Base-by-base conservation (phyloP, 2,888 invertebrate species). In the Pilophorus perplexus region DNA sequence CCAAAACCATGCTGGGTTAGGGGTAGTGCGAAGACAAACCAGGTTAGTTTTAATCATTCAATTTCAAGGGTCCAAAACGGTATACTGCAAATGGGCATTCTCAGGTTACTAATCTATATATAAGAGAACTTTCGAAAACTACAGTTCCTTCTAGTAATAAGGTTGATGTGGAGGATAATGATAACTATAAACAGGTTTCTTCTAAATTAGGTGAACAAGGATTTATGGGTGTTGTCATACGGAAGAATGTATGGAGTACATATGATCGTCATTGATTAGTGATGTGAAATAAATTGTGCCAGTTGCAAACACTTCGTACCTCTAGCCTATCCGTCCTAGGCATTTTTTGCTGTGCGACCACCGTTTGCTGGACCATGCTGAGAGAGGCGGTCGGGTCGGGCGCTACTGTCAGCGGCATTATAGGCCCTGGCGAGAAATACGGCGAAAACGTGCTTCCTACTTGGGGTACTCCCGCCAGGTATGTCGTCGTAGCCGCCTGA, bases 261-360 rank as follows among this genome's bases (percentile, higher is more conserved):
- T n/a, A n/a, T n/a, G n/a, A n/a, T n/a, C n/a, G n/a, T n/a, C n/a
- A n/a, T n/a, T n/a, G n/a, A n/a, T n/a, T n/a, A n/a, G n/a, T n/a
- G n/a, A n/a, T n/a, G n/a, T n/a, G n/a, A n/a, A n/a, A n/a, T n/a
- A n/a, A n/a, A n/a, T n/a, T n/a, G n/a, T n/a, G n/a, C n/a, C n/a
- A n/a, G n/a, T n/a, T n/a, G n/a, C n/a, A n/a, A n/a, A n/a, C n/a
- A n/a, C 14, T 14, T 14, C 66, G 85, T 85, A 94, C 95, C 93
- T 95, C 94, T 82, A 95, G 87, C 83, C 95, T 86, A 82, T 94
- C 94, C 78, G 93, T 89, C 80, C 94, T 88, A 75, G 91, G 90
- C 85, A 93, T 85, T 83, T 95, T 94, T 83, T 93, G 93, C 81
- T 93, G 89, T n/a, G n/a, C n/a, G 80, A 88, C 89, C 79, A 88